Conservation (phyloP, 1,140 invertebrate genomes). For the Sminthurinus signatus region DNA sequence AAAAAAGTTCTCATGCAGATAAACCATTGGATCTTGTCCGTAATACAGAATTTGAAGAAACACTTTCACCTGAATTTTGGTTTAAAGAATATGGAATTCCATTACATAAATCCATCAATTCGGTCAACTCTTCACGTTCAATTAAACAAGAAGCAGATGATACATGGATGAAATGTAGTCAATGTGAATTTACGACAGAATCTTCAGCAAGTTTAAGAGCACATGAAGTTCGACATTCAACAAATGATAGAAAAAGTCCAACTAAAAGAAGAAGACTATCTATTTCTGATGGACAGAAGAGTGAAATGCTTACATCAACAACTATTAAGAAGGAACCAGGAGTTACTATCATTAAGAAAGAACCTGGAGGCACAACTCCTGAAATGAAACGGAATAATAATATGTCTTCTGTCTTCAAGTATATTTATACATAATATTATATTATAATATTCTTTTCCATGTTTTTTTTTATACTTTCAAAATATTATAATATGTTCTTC, state of each 20-base stretch:
- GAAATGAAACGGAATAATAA: too few relatives aligned
- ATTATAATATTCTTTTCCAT: too few relatives aligned
- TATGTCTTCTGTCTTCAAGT: too few relatives aligned
- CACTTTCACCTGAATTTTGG: conserved; percentile 26
- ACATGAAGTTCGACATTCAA: not conserved
- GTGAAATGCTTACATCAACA: not conserved
- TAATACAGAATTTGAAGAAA: conserved; percentile 19
- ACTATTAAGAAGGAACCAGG: not conserved
- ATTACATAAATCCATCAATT: conserved; percentile 8
- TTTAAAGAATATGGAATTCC: conserved; percentile 24
- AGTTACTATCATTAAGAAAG: too few relatives aligned
- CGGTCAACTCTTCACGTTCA: not conserved
- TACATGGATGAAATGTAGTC: not conserved
- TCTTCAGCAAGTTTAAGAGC: not conserved
- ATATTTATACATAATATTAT: too few relatives aligned
- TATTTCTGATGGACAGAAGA: not conserved
- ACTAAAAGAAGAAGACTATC: not conserved
- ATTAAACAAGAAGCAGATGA: too few relatives aligned
- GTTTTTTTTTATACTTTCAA: too few relatives aligned
- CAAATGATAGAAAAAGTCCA: not conserved
- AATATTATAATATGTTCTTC: too few relatives aligned
- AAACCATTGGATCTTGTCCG: conserved; percentile 2
- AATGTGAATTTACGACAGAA: not conserved
- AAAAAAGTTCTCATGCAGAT: conserved; percentile 18
- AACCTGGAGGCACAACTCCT: too few relatives aligned